Evolutionary conservation across 2,888 invertebrate genomes (phyloP).

Genomic region (Nasonia oneida): DNA sequence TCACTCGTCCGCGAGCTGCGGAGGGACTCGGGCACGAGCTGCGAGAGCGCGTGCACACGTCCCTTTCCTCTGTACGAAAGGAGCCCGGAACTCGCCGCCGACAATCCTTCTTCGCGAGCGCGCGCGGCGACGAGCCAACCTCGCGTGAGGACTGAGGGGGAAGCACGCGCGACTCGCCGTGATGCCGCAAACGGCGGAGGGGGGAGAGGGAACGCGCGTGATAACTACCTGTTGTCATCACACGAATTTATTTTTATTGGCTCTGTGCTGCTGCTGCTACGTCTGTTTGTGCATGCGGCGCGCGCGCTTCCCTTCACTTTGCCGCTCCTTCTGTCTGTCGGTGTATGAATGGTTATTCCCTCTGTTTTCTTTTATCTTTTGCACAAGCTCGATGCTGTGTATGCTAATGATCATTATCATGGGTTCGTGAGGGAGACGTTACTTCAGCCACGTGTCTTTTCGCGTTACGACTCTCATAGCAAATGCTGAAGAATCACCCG

Average conservation of each 20-base stretch:
- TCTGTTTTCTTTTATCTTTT: neutral
- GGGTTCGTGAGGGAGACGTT: neutral
- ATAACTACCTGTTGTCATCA: slow-evolving; percentile 72
- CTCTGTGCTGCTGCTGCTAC: neutral
- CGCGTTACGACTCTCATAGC: neutral
- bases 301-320: slow-evolving; percentile 43
- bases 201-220: slow-evolving; percentile 61
- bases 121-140: slow-evolving; percentile 2
- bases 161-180: slow-evolving; percentile 72
- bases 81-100: slow-evolving; percentile 55
- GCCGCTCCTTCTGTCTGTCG: neutral
- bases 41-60: slow-evolving; percentile 20
- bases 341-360: neutral
- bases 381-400: neutral
- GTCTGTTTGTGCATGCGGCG: slow-evolving; percentile 14
- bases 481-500: neutral
- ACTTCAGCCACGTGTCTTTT: neutral
- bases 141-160: slow-evolving; percentile 71
- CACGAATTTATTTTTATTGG: slow-evolving; percentile 71
- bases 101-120: neutral
- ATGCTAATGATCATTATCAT: neutral
- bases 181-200: slow-evolving; percentile 25
- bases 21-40: slow-evolving; percentile 46
- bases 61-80: neutral
- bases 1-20: slow-evolving; percentile 71